Percentiles rank a stretch among this genome's conserved stretches.
phyloP scores from a whole-genome alignment of 1,140 invertebrate genomes.

The Sipha flava region DNA sequence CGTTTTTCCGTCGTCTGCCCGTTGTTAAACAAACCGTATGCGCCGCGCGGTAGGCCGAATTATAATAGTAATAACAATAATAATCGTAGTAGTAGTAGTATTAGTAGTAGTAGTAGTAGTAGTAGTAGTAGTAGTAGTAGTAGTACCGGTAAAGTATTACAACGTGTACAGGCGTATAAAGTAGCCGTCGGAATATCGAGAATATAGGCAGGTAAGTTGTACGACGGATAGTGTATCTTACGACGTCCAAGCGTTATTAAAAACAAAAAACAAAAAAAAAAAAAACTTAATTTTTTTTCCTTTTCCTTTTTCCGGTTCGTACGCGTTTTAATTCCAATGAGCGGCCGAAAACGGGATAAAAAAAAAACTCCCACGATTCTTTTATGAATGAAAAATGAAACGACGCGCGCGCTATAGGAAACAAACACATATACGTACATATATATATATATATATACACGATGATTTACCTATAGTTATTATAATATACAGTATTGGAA shows the following conservation, averaged over 20 bases:
- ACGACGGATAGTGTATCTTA: too few relatives aligned
- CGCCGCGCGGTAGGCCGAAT: not conserved
- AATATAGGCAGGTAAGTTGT: too few relatives aligned
- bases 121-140: not conserved
- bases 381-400: conserved; percentile 27
- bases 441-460: not conserved
- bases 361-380: conserved; percentile 30
- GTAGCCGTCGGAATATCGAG: too few relatives aligned
- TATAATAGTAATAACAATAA: too few relatives aligned
- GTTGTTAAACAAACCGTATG: conserved; percentile 11
- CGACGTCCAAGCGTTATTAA: too few relatives aligned
- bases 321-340: conserved; percentile 4
- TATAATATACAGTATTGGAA: not conserved
- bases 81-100: too few relatives aligned
- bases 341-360: not conserved
- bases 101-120: not conserved
- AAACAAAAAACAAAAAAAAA: too few relatives aligned
- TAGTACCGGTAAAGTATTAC: too few relatives aligned
- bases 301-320: not conserved
- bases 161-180: too few relatives aligned
- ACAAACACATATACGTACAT: not conserved
- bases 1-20: not conserved
- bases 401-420: not conserved
- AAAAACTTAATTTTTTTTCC: not conserved
- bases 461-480: not conserved